Base-by-base conservation (phyloP, 2,888 invertebrate species). In the Cetonia aurata region DNA sequence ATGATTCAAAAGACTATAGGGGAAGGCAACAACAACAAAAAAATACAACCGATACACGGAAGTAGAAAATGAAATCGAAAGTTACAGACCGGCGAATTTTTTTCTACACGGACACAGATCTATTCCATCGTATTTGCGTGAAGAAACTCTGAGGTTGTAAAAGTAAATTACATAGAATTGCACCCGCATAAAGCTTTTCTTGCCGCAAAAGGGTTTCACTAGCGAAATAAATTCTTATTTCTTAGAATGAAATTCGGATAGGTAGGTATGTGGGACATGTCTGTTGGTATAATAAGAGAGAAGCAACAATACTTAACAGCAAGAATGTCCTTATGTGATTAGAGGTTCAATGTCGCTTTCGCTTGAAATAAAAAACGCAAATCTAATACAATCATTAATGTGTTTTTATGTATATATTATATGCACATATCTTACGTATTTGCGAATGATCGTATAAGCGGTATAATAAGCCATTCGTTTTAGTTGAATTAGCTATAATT, bases 101-200 rank as follows among this genome's bases (percentile, higher is more conserved):
- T 71, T 73, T 70, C 57, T 57, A 19, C 42, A 37, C 10, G 37
- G 37, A 37, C 4, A 17, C 37, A 41, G 33, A 33, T 50, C 50
- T 31, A 15, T 33, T 37, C 50, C 41, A 15, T 9, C 25, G 46
- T 50, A 48, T 50, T 50, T 48, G 33, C 17, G 50, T n/a, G 37
- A 15, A 37, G 33, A 15, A 48, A 48, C 13, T 46, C 31, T 13
- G n/a, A 76, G 78, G 77, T 72, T 77, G 70, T 75, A 72, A 74
- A 74, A 72, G 74, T 71, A 74, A 74, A 73, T 74, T 73, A 71
- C 72, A 55, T 66, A 70, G 72, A 53, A 72, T 70, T 71, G 72
- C 72, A 69, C 60, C 73, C 72, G 66, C 71, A 70, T 68, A 68
- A 70, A 72, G 72, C 41, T 62, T 17, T 19, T 10, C 52, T 44